Evolutionary conservation across 2,113 vertebrate genomes (phyloP).

Genomic region (Zingel zingel): DNA sequence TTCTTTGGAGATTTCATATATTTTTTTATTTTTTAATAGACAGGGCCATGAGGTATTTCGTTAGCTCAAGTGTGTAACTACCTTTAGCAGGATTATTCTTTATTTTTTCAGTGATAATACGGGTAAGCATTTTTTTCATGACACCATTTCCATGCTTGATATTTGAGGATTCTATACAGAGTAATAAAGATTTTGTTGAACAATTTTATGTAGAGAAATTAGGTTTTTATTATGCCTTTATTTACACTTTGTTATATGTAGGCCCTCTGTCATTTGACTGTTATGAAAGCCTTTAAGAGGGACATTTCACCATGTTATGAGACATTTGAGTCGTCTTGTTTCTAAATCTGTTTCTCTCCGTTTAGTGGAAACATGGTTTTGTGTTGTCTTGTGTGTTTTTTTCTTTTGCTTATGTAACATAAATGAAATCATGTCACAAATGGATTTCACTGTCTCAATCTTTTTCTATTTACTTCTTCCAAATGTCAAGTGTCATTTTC

Average conservation of each 20-base stretch:
- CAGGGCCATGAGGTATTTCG: slow-evolving; percentile 36
- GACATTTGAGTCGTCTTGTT: slow-evolving; percentile 33
- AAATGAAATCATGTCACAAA: slow-evolving; percentile 60
- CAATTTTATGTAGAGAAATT: slow-evolving; percentile 48
- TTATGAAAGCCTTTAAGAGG: slow-evolving; percentile 44
- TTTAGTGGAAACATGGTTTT: slow-evolving; percentile 41
- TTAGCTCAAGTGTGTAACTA: slow-evolving; percentile 10
- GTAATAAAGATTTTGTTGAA: slow-evolving; percentile 47
- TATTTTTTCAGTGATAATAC: slow-evolving; percentile 26
- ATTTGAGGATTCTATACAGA: slow-evolving; percentile 47
- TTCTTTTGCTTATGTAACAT: slow-evolving; percentile 53
- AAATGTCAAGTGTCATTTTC: background rate
- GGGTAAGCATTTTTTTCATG: slow-evolving; percentile 25
- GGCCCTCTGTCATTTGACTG: background rate
- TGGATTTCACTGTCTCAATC: slow-evolving; percentile 5
- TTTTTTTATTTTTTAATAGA: background rate
- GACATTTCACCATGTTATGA: slow-evolving; percentile 17
- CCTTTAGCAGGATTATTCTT: slow-evolving; percentile 42
- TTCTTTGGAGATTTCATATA: slow-evolving; percentile 29
- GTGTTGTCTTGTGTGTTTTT: slow-evolving; percentile 52
- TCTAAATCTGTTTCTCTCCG: slow-evolving; percentile 24
- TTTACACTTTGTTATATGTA: slow-evolving; percentile 13
- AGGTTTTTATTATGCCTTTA: slow-evolving; percentile 24
- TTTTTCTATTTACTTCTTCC: slow-evolving; percentile 6
- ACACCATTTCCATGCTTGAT: slow-evolving; percentile 55